phyloP scores from a whole-genome alignment of 2,797 vertebrate species.

The Pseudochirops corinnae region DNA sequence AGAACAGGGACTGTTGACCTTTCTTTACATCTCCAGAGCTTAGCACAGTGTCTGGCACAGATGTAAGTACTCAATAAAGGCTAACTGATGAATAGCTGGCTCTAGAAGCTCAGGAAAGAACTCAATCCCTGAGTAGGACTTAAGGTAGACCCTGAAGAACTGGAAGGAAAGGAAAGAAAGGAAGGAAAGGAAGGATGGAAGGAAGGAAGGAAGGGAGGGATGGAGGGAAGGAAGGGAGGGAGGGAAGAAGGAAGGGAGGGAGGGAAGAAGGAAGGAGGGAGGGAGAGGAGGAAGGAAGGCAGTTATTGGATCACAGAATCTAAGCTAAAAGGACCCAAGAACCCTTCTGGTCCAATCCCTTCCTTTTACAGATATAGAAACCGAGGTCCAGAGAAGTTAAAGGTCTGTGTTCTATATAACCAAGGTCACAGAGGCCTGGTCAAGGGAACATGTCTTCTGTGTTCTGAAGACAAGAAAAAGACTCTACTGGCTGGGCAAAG shows the following conservation, averaged over 20 bases:
- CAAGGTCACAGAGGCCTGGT: background rate
- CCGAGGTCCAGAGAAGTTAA: background rate
- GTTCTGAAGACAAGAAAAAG: background rate
- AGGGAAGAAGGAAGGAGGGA: no score
- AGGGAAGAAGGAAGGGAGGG: no score
- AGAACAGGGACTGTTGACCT: background rate
- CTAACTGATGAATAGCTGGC: background rate
- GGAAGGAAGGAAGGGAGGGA: background rate
- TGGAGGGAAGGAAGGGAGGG: background rate
- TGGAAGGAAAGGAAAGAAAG: background rate
- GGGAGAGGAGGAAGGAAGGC: background rate
- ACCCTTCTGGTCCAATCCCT: background rate
- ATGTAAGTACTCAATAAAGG: background rate
- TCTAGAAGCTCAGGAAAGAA: background rate
- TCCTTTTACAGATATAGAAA: background rate
- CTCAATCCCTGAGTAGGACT: background rate
- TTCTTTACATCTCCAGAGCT: background rate
- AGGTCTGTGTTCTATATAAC: background rate
- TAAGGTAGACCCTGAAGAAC: background rate
- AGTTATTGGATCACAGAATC: background rate
- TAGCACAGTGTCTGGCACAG: background rate
- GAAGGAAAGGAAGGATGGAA: no score
- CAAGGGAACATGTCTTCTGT: background rate
- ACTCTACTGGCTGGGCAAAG: background rate
- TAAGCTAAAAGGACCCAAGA: background rate